Evolutionary conservation across 2,888 invertebrate genomes (phyloP).

Genomic region (Hirtodrosophila histrioides): DNA sequence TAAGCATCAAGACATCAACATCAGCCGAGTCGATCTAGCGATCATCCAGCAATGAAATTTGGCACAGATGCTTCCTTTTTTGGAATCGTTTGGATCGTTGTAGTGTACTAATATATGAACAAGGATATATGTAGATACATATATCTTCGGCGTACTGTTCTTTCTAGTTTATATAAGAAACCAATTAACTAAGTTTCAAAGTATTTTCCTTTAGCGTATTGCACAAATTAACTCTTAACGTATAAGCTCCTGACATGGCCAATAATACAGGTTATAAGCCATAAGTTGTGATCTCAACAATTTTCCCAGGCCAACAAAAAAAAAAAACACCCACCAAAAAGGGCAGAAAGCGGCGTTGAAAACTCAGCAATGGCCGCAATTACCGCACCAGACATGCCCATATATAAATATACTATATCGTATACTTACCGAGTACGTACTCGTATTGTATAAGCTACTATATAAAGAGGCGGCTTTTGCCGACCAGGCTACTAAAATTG

Average conservation of each 20-base stretch:
- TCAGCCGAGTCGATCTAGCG: too few species aligned
- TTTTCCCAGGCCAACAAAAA: slow-evolving; percentile 50
- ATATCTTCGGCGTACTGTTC: too few species aligned
- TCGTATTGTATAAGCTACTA: slow-evolving; percentile 34
- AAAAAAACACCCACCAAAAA: slow-evolving; percentile 70
- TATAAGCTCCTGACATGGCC: too few species aligned
- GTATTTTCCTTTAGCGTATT: background rate
- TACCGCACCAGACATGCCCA: slow-evolving; percentile 65
- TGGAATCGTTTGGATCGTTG: too few species aligned
- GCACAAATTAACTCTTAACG: slow-evolving; percentile 11
- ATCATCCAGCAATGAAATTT: too few species aligned
- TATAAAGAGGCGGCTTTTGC: slow-evolving; percentile 53
- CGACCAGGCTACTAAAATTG: slow-evolving; percentile 76
- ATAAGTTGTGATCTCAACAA: slow-evolving; percentile 15
- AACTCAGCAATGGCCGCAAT: slow-evolving; percentile 62
- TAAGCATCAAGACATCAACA: too few species aligned
- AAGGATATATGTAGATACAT: too few species aligned
- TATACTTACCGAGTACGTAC: slow-evolving; percentile 17
- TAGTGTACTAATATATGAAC: too few species aligned
- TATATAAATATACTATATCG: slow-evolving; percentile 44
- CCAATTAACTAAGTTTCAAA: too few species aligned
- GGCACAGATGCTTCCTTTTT: too few species aligned
- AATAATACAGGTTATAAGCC: slow-evolving; percentile 5
- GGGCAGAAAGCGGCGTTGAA: slow-evolving; percentile 59
- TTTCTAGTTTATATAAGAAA: too few species aligned